phyloP scores from a whole-genome alignment of 2,797 vertebrate species.

The Antrozous pallidus region DNA sequence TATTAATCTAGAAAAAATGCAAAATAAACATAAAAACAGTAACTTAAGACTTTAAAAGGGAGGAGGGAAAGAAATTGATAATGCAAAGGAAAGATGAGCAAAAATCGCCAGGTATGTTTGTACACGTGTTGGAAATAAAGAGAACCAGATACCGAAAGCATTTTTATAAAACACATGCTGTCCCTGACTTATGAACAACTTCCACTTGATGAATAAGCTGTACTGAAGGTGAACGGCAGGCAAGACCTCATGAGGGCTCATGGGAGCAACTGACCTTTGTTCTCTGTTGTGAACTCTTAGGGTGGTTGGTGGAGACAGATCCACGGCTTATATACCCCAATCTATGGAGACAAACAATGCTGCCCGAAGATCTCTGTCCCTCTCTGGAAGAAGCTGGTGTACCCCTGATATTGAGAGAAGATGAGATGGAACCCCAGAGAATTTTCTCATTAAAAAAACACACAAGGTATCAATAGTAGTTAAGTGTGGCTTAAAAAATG shows the following conservation, averaged over 20 bases:
- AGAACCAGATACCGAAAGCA: background rate
- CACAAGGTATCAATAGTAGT: background rate
- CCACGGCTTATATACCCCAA: background rate
- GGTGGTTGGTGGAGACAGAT: background rate
- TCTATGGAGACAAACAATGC: background rate
- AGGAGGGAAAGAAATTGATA: conserved; percentile 44
- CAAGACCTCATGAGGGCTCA: background rate
- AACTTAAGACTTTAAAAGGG: conserved; percentile 30
- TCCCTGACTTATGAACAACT: background rate
- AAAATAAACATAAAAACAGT: conserved; percentile 8
- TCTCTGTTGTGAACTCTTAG: background rate
- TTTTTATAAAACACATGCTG: conserved; percentile 34
- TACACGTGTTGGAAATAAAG: background rate
- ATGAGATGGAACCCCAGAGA: background rate
- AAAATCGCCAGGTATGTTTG: conserved; percentile 20
- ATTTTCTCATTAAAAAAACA: conserved; percentile 18
- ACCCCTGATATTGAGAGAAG: background rate
- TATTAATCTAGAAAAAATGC: background rate
- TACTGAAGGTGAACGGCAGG: background rate
- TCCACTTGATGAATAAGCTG: conserved; percentile 24
- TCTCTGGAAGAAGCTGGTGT: background rate
- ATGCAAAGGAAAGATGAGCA: conserved; percentile 60
- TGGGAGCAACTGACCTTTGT: conserved; percentile 34
- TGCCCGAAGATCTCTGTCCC: background rate
- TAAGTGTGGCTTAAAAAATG: background rate